Evolutionary conservation across 1,140 invertebrate species (phyloP).

Genomic region (Drosophila pectinifera): DNA sequence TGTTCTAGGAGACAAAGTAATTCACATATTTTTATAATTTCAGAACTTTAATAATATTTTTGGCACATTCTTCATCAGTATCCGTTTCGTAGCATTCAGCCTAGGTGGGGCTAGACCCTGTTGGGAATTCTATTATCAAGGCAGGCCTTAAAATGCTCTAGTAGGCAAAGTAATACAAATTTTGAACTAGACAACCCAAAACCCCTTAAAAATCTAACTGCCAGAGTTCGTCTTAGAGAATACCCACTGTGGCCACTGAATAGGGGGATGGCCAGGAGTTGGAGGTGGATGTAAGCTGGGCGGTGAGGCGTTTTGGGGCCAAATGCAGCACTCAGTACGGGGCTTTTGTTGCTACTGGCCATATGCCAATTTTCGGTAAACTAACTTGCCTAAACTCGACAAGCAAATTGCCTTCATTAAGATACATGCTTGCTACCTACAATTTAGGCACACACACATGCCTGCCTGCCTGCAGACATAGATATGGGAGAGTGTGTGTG

Average conservation of each 20-base stretch:
- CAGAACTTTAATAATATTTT: too few relatives aligned
- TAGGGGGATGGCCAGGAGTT: not conserved
- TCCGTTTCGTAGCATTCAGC: too few relatives aligned
- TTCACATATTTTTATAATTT: too few relatives aligned
- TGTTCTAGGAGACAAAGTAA: too few relatives aligned
- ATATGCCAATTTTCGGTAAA: conserved; percentile 84
- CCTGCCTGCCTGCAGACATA: conserved; percentile 19
- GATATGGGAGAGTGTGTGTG: conserved; percentile 19
- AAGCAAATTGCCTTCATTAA: conserved; percentile 84
- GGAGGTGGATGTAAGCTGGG: conserved; percentile 5
- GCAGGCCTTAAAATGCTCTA: too few relatives aligned
- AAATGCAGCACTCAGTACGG: conserved; percentile 40
- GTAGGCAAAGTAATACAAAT: too few relatives aligned
- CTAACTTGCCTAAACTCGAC: conserved; percentile 84
- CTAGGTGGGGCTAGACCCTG: too few relatives aligned
- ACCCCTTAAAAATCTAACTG: too few relatives aligned
- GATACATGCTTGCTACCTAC: conserved; percentile 82
- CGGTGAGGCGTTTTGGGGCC: conserved; percentile 16
- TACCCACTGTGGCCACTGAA: conserved; percentile 1
- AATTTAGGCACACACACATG: conserved; percentile 65
- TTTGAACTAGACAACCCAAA: too few relatives aligned
- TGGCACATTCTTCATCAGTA: too few relatives aligned
- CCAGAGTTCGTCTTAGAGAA: not conserved
- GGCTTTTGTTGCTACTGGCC: conserved; percentile 80
- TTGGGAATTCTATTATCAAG: too few relatives aligned